Conservation (phyloP, 1,140 invertebrate genomes). For the Heliothis virescens region DNA sequence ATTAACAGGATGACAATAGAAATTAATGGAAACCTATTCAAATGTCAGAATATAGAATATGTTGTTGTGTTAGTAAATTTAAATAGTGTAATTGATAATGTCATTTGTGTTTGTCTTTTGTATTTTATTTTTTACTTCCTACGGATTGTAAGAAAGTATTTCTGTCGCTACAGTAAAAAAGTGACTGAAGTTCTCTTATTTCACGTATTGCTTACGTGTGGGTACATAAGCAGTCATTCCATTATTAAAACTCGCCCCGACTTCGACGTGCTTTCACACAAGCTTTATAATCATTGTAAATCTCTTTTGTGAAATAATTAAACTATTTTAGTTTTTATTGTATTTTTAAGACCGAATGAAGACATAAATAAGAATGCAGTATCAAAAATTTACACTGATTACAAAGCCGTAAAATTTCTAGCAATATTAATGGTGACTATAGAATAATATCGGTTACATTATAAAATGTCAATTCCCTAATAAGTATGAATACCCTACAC, state of each 20-base stretch:
- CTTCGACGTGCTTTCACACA: not conserved
- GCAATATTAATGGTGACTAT: constrained; percentile 58
- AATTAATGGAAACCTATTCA: too few relatives aligned
- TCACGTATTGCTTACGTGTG: too few relatives aligned
- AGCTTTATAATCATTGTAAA: constrained; percentile 24
- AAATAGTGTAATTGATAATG: too few relatives aligned
- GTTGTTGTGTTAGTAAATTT: too few relatives aligned
- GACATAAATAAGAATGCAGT: too few relatives aligned
- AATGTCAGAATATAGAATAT: too few relatives aligned
- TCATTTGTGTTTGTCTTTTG: too few relatives aligned
- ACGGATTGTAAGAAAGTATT: too few relatives aligned
- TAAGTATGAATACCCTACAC: constrained; percentile 73
- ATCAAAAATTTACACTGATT: constrained; percentile 15
- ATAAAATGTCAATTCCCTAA: constrained; percentile 77
- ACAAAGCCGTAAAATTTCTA: constrained; percentile 28
- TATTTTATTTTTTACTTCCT: too few relatives aligned
- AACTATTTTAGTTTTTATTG: not conserved
- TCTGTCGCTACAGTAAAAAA: not conserved
- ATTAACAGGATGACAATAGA: too few relatives aligned
- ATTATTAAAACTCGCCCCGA: not conserved
- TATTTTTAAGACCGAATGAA: not conserved
- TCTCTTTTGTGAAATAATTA: not conserved
- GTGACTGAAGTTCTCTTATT: too few relatives aligned
- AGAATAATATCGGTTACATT: constrained; percentile 64
- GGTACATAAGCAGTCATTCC: too few relatives aligned